Conservation (phyloP, 2,113 vertebrate genomes). For the Isichthys henryi region DNA sequence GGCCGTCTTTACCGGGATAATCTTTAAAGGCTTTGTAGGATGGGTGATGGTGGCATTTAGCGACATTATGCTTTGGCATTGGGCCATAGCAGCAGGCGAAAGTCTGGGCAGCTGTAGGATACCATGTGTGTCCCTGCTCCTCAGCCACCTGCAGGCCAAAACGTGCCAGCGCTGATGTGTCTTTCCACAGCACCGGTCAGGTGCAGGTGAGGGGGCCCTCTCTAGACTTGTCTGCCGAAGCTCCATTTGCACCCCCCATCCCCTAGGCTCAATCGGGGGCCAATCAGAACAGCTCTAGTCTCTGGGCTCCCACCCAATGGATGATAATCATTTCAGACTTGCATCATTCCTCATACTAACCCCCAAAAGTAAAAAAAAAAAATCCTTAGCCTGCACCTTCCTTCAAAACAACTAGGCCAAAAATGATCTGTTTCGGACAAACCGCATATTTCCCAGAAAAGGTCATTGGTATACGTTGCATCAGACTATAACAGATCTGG, state of each 20-base stretch:
- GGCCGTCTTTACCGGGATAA: neutral
- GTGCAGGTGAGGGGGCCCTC: conserved; percentile 37
- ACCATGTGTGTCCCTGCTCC: neutral
- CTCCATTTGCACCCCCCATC: conserved; percentile 59
- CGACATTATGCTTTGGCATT: neutral
- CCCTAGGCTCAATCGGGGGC: conserved; percentile 12
- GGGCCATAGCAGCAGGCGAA: neutral
- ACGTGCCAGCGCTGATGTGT: neutral
- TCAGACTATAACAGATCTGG: neutral
- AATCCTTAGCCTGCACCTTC: conserved; percentile 43
- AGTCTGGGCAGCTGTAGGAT: neutral
- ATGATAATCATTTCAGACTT: conserved; percentile 61
- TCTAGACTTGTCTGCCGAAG: conserved; percentile 44
- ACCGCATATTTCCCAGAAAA: neutral
- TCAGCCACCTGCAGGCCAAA: neutral
- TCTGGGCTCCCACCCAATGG: conserved; percentile 47
- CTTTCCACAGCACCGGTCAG: neutral
- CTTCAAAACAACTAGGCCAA: conserved; percentile 47
- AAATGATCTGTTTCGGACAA: conserved; percentile 40
- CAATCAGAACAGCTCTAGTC: neutral
- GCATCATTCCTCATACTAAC: conserved; percentile 58
- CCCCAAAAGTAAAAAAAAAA: conserved; percentile 6
- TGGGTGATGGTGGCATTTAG: neutral
- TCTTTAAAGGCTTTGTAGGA: neutral
- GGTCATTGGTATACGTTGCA: neutral